phyloP scores from a whole-genome alignment of 2,888 invertebrate genomes.

The Tetragnatha montana region DNA sequence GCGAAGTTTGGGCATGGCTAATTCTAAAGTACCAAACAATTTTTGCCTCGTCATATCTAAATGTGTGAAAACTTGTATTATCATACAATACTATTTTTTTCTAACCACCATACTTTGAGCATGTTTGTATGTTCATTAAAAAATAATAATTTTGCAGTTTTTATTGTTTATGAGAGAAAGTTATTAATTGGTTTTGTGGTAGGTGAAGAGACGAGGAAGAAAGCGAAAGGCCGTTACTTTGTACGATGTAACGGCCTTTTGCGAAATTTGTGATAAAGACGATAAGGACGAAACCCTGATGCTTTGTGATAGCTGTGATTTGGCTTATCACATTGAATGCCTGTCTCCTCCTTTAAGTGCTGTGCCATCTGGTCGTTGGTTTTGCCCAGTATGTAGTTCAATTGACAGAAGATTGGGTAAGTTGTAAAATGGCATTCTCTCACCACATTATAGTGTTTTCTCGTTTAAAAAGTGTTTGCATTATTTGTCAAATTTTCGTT shows the following conservation, averaged over 20 bases:
- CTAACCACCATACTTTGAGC: no score
- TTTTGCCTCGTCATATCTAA: no score
- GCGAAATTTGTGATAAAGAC: slow-evolving; percentile 84
- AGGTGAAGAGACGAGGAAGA: slow-evolving; percentile 28
- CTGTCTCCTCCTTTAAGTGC: slow-evolving; percentile 86
- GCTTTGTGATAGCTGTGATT: slow-evolving; percentile 93
- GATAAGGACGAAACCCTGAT: slow-evolving; percentile 87
- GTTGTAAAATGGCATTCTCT: neutral
- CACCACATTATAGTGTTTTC: neutral
- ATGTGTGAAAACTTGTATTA: no score
- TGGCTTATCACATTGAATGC: slow-evolving; percentile 93
- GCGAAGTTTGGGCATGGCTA: no score
- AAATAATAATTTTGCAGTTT: no score
- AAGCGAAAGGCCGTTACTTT: slow-evolving; percentile 29
- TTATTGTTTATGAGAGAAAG: no score
- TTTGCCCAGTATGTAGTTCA: slow-evolving; percentile 82
- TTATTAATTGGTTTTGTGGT: neutral
- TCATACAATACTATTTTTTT: no score
- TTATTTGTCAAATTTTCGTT: neutral
- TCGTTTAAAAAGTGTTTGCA: neutral
- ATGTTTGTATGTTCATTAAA: no score
- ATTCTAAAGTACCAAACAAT: no score
- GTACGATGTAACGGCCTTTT: slow-evolving; percentile 75
- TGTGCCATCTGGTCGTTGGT: slow-evolving; percentile 91
- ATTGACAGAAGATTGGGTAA: slow-evolving; percentile 42